Base-by-base conservation (phyloP, 1,140 invertebrate genomes). In the Aphelenchoides fujianensis region DNA sequence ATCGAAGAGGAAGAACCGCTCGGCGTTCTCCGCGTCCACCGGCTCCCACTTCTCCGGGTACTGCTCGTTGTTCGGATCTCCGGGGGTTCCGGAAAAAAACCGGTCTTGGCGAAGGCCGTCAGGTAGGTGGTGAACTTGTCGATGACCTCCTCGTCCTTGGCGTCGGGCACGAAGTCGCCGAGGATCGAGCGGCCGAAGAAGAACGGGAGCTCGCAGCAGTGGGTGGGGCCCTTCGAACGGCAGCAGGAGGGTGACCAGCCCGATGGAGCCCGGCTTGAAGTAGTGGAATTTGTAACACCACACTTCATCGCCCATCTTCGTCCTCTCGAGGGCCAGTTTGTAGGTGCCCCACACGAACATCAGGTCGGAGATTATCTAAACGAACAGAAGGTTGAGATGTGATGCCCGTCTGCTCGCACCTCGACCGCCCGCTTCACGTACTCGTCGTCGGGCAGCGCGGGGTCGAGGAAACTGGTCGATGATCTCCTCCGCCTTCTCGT, bases 91-190 rank as follows among this genome's bases (percentile, higher is more conserved):
- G 31, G 12, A 66, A 66, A 30, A 34, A 66, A 84, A 81, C 79
- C 79, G 57, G 82, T 82, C 73, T 81, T 83, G n/a, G 79, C 79
- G 53, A 81, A 81, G 53, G 81, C 79, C 12, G 73, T 73, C n/a
- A 81, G 73, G 59, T 68, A 82, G 2, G 74, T 69, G 1, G 82
- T 73, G 55, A 84, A 75, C 3, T 57, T 41, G 19, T 79, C 74
- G n/a, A 81, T 57, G 52, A 81, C 73, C n/a, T 73, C 57, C 37
- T 64, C 36, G 54, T 81, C 79, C 19, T 75, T 61, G 19, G 71
- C 75, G 59, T 71, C 73, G 12, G 74, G 78, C 19, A 52, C 16
- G 68, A 81, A 81, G 16, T 82, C 66, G 1, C 57, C 76, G 7
- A 81, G 73, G 19, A 74, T 57, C 7, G 81, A 72, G 19, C 72